Percentiles rank a stretch among this genome's conserved stretches.
Evolutionary conservation across 2,888 invertebrate genomes (phyloP).

Genomic region (Athripsodes cinereus): DNA sequence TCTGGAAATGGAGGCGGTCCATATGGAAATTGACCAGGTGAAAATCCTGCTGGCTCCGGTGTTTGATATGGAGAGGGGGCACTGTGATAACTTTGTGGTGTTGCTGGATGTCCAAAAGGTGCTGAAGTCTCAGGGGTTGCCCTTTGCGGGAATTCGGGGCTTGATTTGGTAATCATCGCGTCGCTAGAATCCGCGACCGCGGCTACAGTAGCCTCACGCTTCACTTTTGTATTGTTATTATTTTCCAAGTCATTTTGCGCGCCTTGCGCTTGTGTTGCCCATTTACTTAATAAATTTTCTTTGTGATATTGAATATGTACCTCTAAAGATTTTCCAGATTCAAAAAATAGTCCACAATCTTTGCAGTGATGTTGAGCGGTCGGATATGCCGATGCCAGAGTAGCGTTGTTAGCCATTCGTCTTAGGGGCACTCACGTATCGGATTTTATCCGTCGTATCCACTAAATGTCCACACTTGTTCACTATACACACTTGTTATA

Average conservation of each 20-base stretch:
- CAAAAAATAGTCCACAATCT: conserved; percentile 69
- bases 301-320: conserved; percentile 77
- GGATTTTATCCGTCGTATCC: conserved; percentile 5
- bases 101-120: conserved; percentile 57
- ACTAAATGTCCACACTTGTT: conserved; percentile 43
- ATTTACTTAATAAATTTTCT: conserved; percentile 68
- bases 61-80: conserved; percentile 62
- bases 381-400: conserved; percentile 51
- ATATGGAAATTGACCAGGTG: conserved; percentile 46
- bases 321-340: conserved; percentile 69
- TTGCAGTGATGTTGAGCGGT: conserved; percentile 64
- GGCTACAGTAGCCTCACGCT: conserved; percentile 54
- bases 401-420: conserved; percentile 48
- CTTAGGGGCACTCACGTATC: conserved; percentile 10
- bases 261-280: conserved; percentile 55
- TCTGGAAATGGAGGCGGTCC: conserved; percentile 43
- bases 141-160: conserved; percentile 53
- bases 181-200: conserved; percentile 74
- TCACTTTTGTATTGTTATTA: conserved; percentile 59
- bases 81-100: conserved; percentile 60
- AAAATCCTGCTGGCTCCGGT: conserved; percentile 53
- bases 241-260: conserved; percentile 56
- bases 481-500: conserved; percentile 40
- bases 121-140: conserved; percentile 53
- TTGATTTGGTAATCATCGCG: conserved; percentile 55